These are phyloP conservation scores for Thripadectes ignobilis DNA, from an alignment of 2,797 vertebrate genomes.

Conservation along the genomic window DNA sequence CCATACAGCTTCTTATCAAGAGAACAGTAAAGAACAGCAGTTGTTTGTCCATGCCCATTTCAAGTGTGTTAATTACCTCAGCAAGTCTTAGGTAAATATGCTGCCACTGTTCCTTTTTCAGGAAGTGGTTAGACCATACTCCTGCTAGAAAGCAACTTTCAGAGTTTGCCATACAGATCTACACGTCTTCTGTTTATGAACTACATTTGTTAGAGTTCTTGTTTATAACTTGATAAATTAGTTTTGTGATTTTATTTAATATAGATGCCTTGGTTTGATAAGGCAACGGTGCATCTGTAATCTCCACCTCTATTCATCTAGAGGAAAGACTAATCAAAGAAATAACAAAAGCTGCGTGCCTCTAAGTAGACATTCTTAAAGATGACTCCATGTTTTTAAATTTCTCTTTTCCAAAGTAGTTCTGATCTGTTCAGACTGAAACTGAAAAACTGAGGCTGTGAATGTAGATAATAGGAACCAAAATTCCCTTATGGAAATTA, in stretches of 20 bases:
- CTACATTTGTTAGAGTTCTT: neutral
- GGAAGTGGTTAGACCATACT: neutral
- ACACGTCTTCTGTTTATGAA: neutral
- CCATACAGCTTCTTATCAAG: neutral
- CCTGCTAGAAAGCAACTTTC: neutral
- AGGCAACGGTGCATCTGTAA: fast-evolving
- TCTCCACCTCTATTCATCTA: neutral
- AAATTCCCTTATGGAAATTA: neutral
- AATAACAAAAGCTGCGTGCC: neutral
- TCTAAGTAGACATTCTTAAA: neutral
- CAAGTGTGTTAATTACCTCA: neutral
- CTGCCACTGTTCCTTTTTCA: neutral
- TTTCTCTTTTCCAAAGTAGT: neutral
- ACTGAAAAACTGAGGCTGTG: neutral
- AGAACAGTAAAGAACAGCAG: neutral
- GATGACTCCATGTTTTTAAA: neutral
- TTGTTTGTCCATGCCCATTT: neutral
- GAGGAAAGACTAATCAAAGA: neutral
- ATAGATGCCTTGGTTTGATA: neutral
- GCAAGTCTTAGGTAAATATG: neutral
- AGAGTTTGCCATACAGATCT: neutral
- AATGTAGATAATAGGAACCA: neutral
- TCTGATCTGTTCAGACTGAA: neutral
- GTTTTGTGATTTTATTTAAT: neutral
- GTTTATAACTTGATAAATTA: neutral